phyloP scores from a whole-genome alignment of 2,797 vertebrate species.

The Argyrosomus regius region DNA sequence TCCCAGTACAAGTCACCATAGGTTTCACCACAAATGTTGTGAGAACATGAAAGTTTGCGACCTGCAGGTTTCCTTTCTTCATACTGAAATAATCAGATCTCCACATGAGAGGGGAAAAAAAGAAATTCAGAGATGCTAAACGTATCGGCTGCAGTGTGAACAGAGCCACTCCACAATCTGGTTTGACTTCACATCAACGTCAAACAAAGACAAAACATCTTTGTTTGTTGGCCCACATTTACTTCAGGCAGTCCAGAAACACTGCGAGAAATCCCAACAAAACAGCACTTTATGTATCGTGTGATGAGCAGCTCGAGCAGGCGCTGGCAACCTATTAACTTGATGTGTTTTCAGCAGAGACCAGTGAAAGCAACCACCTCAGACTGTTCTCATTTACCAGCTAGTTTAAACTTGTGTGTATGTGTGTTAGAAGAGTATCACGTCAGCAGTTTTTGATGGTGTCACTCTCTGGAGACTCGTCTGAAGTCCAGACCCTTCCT shows the following conservation, averaged over 20 bases:
- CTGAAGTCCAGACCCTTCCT: neutral
- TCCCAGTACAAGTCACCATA: neutral
- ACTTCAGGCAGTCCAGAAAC: conserved; percentile 6
- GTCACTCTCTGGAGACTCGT: neutral
- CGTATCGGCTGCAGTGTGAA: neutral
- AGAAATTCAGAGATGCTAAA: neutral
- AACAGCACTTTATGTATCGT: neutral
- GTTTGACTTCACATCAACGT: neutral
- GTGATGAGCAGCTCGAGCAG: neutral
- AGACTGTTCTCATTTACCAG: conserved; percentile 27
- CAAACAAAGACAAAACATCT: conserved; percentile 21
- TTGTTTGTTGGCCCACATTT: neutral
- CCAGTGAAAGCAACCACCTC: neutral
- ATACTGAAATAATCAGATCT: neutral
- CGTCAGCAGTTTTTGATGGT: neutral
- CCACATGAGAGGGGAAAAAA: neutral
- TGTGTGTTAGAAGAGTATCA: neutral
- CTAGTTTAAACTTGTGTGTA: conserved; percentile 11
- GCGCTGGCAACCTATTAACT: neutral
- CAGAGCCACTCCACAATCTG: neutral
- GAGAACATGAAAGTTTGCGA: neutral
- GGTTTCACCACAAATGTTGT: neutral
- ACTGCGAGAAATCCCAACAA: neutral
- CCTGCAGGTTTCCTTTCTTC: neutral
- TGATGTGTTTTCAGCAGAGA: neutral